Evolutionary conservation across 2,888 invertebrate species (phyloP).

Genomic region (Cylloceria caligata): DNA sequence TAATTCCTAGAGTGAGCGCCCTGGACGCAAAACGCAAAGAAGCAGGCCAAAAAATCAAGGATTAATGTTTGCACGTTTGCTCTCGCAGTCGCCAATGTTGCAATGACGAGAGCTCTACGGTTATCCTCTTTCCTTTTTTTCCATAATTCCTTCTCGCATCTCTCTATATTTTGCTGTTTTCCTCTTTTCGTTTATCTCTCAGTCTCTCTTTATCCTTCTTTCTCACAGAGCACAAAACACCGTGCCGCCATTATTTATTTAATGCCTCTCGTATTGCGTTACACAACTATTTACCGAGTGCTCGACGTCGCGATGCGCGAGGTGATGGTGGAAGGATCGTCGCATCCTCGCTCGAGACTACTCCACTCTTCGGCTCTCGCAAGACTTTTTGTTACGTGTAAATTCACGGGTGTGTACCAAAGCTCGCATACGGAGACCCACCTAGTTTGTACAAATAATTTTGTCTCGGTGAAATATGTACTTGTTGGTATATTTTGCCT

Average conservation of each 20-base stretch:
- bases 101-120: conserved; percentile 68
- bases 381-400: conserved; percentile 66
- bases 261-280: conserved; percentile 80
- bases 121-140: conserved; percentile 42
- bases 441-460: conserved; percentile 82
- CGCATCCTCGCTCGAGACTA: conserved; percentile 32
- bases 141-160: conserved; percentile 31
- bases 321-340: conserved; percentile 59
- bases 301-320: conserved; percentile 67
- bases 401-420: conserved; percentile 68
- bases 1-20: conserved; percentile 47
- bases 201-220: conserved; percentile 71
- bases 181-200: conserved; percentile 13
- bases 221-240: conserved; percentile 72
- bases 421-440: conserved; percentile 75
- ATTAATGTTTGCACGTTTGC: conserved; percentile 78
- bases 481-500: conserved; percentile 44
- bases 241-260: conserved; percentile 80
- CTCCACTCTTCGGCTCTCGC: conserved; percentile 46
- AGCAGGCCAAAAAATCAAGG: conserved; percentile 64
- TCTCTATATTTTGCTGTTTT: conserved; percentile 36
- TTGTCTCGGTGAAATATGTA: conserved; percentile 61
- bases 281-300: conserved; percentile 79
- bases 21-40: conserved; percentile 41
- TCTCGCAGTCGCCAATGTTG: conserved; percentile 58